Conservation (phyloP, 2,888 invertebrate species). For the Agrochola macilenta region DNA sequence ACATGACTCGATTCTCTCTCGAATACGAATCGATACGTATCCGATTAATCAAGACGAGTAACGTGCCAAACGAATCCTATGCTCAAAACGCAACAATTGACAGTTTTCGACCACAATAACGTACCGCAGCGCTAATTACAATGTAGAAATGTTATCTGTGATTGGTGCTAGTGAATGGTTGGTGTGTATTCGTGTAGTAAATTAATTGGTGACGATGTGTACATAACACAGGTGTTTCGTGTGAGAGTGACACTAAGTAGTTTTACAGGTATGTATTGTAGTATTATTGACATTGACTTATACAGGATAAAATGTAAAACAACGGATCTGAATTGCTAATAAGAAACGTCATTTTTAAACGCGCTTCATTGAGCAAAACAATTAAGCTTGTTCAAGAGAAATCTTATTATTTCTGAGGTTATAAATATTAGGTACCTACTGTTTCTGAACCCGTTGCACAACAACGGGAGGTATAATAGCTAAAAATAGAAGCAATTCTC, state of each 20-base stretch:
- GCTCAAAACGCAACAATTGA: constrained; percentile 68
- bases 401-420: constrained; percentile 17
- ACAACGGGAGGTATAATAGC: background rate
- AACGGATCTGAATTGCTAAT: constrained; percentile 24
- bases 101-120: constrained; percentile 35
- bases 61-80: constrained; percentile 69
- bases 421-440: background rate
- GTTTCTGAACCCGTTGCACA: background rate
- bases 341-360: background rate
- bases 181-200: constrained; percentile 67
- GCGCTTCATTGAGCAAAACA: constrained; percentile 1
- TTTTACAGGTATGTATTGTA: constrained; percentile 67
- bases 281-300: constrained; percentile 7
- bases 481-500: constrained; percentile 12
- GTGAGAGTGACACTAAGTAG: constrained; percentile 60
- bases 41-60: constrained; percentile 76
- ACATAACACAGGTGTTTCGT: constrained; percentile 63
- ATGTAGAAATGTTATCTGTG: constrained; percentile 67
- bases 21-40: constrained; percentile 83
- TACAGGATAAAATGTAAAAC: background rate
- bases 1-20: constrained; percentile 67
- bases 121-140: constrained; percentile 61
- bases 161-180: constrained; percentile 78
- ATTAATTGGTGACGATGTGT: constrained; percentile 69
- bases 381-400: background rate